Base-by-base conservation (phyloP, 2,113 vertebrate genomes). In the Hyperoodon ampullatus region DNA sequence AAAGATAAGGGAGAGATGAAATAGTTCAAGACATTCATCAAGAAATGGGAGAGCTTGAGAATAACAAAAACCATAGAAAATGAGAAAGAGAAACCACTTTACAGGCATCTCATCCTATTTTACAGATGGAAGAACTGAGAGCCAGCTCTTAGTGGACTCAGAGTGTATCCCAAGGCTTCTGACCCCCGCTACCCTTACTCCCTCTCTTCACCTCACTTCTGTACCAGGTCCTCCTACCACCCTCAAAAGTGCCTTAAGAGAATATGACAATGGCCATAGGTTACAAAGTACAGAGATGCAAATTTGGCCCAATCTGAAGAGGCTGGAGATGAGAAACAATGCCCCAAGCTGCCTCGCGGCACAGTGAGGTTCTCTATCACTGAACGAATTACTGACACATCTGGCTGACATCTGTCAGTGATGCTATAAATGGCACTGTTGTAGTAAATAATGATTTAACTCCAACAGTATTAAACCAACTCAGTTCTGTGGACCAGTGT, bases 301-400 rank as follows among this genome's bases (percentile, higher is more conserved):
- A 47, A n/a, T 12, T 10, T 75, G 55, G 24, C 28, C 35, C 33
- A 13, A 2, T 28, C 24, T n/a, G 53, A 60, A 10, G 8, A 33
- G 10, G 33, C 4, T 3, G 39, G 19, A 66, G 23, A 28, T 61
- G 26, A 44, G 30, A 88, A 61, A 6, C 2, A 30, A 21, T 1
- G 4, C 8, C 1, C 21, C 11, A 16, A 7, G 14, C 33, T 85
- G 35, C n/a, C 72, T 8, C 1, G 0, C 6, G 12, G 21, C 21
- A 3, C 0, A 24, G 14, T 11, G 26, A 86, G 44, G 6, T 33
- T 50, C 60, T 28, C 30, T 0, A 1, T 42, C 30, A 66, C 26
- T 24, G 30, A 8, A n/a, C 8, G 15, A n/a, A 24, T 4, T 16
- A 33, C 23, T 12, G 9, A 33, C 55, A 47, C 60, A 44, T 39